These are phyloP conservation scores for Anas bernieri DNA, from an alignment of 2,797 vertebrate genomes.

Conservation along the genomic window DNA sequence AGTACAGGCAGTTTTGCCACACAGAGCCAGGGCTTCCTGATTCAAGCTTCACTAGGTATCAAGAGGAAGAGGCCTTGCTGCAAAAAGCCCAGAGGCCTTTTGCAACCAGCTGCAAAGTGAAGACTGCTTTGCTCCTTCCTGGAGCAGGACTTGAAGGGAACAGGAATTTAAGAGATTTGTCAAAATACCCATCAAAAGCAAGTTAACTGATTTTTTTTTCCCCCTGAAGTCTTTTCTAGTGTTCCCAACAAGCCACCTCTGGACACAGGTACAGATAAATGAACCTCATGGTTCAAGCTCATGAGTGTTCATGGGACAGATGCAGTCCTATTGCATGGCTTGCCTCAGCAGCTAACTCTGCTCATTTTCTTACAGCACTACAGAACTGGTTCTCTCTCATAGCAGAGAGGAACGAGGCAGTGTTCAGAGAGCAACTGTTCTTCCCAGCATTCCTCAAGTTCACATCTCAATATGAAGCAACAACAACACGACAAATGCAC, in stretches of 20 bases:
- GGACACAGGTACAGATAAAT: neutral
- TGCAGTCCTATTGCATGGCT: neutral
- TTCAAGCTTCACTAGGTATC: neutral
- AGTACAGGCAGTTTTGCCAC: neutral
- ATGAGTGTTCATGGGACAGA: neutral
- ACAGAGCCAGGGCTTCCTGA: neutral
- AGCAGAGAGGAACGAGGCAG: neutral
- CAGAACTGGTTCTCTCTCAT: neutral
- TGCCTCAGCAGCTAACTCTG: neutral
- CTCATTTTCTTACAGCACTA: neutral
- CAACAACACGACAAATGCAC: conserved; percentile 7
- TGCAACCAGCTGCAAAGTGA: neutral
- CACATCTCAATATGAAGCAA: conserved; percentile 55
- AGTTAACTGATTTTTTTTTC: rapidly evolving
- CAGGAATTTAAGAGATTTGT: neutral
- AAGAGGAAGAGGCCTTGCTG: neutral
- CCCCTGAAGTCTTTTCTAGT: neutral
- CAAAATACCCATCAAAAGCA: neutral
- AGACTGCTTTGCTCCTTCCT: neutral
- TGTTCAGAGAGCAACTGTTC: neutral
- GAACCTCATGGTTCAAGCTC: neutral
- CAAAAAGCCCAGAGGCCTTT: neutral
- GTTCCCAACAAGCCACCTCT: neutral
- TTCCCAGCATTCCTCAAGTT: conserved; percentile 44
- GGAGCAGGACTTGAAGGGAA: neutral